phyloP scores from a whole-genome alignment of 2,113 vertebrate genomes.

The Acanthochromis polyacanthus region DNA sequence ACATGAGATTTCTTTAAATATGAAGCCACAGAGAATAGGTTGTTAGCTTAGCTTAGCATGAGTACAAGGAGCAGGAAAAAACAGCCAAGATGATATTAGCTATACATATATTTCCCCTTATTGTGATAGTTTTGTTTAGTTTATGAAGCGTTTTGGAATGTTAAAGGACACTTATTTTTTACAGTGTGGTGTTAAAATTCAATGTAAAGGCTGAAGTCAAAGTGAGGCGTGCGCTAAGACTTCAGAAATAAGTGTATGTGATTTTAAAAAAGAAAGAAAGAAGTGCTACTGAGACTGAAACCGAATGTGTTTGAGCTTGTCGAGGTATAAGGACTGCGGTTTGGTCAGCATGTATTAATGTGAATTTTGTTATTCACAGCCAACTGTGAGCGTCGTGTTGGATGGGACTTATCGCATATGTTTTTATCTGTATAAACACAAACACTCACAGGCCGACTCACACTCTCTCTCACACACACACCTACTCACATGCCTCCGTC shows the following conservation, averaged over 20 bases:
- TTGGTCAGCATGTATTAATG: constrained; percentile 48
- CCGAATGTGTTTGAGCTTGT: constrained; percentile 14
- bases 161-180: neutral
- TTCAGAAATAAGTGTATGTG: neutral
- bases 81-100: too few relatives aligned
- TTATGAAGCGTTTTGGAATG: too few relatives aligned
- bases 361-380: constrained; percentile 33
- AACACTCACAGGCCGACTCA: constrained; percentile 35
- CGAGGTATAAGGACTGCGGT: constrained; percentile 6
- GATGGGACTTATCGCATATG: constrained; percentile 40
- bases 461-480: constrained; percentile 34
- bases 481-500: constrained; percentile 50
- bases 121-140: too few relatives aligned
- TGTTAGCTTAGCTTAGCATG: too few relatives aligned
- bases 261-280: neutral
- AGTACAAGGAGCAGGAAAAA: too few relatives aligned
- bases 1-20: too few relatives aligned
- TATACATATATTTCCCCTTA: too few relatives aligned
- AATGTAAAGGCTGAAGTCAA: neutral
- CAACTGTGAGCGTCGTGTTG: constrained; percentile 35
- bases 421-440: constrained; percentile 51
- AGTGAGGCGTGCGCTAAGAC: neutral
- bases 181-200: neutral
- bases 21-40: too few relatives aligned
- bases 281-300: neutral